Evolutionary conservation across 2,888 invertebrate genomes (phyloP), one percentile per base, ranked within the genome.

Genomic region (Drosophila nr. fundita): DNA sequence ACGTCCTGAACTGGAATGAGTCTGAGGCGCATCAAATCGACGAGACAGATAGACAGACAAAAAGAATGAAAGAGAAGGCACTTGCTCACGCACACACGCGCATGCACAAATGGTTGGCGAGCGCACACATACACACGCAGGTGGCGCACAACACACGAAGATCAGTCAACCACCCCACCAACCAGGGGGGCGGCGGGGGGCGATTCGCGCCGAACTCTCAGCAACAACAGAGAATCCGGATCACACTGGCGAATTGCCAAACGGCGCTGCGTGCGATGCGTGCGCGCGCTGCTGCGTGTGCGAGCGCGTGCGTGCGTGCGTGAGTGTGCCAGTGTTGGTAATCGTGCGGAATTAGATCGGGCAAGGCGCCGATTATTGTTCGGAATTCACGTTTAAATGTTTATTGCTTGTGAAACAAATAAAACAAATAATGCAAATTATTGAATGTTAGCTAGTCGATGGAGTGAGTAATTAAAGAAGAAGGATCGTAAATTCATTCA

Each of bases 381-480:
- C 58, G 59, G 55, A 82, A 82, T 73, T 76, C 83, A 82, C 76
- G 85, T 85, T 82, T 76, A 76, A 82, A 82, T 85, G 83, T 78
- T 82, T 82, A 82, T 82, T 82, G 82, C 82, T 85, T 82, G 86
- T 81, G 68, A 69, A 76, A 76, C 34, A 61, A 66, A 66, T 24
- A 34, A 36, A 38, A 24, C 10, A 38, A 59, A 15, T 53, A 27
- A 30, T 32, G 24, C 32, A 60, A 60, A 34, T 57, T 38, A 58
- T 13, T 40, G 3, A 59, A 59, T n/a, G 59, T 29, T 55, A 57
- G 55, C n/a, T 40, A 57, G 40, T 21, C 49, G 36, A 32, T 42
- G 42, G n/a, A 49, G 48, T 24, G 13, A n/a, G 15, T 36, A 54
- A 7, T 2, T 36, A 54, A 7, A 5, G 27, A 34, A n/a, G 11